Evolutionary conservation across 2,113 vertebrate genomes (phyloP).

Genomic region (Oncorhynchus masou): DNA sequence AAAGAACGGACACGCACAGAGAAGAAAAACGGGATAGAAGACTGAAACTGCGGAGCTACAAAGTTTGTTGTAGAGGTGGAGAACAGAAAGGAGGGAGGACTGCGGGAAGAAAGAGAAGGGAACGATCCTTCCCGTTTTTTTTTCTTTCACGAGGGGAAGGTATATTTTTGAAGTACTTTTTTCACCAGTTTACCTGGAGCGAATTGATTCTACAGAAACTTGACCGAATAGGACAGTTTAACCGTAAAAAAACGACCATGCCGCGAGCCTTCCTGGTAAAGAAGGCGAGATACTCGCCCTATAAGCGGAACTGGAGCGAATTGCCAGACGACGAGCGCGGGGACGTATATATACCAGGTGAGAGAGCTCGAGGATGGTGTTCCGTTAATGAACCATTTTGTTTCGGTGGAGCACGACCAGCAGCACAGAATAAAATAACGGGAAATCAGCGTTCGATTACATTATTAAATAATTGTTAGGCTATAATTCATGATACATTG

Average conservation of each 20-base stretch:
- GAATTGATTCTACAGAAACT: not conserved
- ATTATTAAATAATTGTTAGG: not conserved
- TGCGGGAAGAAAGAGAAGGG: not conserved
- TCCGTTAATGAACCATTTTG: slow-evolving; percentile 11
- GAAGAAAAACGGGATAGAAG: not conserved
- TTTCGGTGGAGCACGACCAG: not conserved
- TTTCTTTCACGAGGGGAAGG: not conserved
- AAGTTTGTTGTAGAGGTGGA: not conserved
- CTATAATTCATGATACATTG: too few species aligned
- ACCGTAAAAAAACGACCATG: slow-evolving; percentile 65
- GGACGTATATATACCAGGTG: slow-evolving; percentile 89
- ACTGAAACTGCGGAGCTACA: not conserved
- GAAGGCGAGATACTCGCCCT: slow-evolving; percentile 79
- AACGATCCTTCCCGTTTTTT: not conserved
- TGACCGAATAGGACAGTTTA: not conserved
- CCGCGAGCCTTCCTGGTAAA: slow-evolving; percentile 90
- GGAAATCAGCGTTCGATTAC: not conserved
- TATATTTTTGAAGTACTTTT: not conserved
- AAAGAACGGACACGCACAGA: not conserved
- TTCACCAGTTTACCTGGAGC: not conserved
- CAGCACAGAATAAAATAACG: slow-evolving; percentile 28
- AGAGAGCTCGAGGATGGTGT: slow-evolving; percentile 34
- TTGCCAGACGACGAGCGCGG: slow-evolving; percentile 84
- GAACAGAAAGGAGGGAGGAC: slow-evolving; percentile 3
- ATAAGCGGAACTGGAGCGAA: slow-evolving; percentile 86